Evolutionary conservation across 1,140 invertebrate genomes (phyloP).

Genomic region (Thrips palmi): DNA sequence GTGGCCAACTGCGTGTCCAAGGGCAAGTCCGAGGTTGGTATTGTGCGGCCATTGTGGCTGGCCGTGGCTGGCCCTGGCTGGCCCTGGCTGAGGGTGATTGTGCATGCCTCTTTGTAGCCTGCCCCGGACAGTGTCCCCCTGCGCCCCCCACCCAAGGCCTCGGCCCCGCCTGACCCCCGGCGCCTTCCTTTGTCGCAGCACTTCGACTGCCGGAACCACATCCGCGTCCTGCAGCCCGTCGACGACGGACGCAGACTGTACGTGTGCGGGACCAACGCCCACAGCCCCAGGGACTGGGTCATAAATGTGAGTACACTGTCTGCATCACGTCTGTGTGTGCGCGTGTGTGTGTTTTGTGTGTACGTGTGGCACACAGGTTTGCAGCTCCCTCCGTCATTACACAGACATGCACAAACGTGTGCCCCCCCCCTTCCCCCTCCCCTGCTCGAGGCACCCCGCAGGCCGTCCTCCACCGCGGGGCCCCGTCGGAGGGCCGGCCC

Average conservation of each 20-base stretch:
- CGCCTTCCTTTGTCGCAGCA: slow-evolving; percentile 36
- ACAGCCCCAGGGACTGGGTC: slow-evolving; percentile 80
- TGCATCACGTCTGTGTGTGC: too few relatives aligned
- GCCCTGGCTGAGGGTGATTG: slow-evolving; percentile 10
- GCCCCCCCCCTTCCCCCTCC: too few relatives aligned
- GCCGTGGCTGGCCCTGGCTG: too few relatives aligned
- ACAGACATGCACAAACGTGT: too few relatives aligned
- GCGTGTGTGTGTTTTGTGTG: too few relatives aligned
- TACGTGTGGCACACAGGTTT: too few relatives aligned
- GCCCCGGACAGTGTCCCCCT: slow-evolving; percentile 16
- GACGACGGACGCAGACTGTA: slow-evolving; percentile 66
- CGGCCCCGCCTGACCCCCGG: slow-evolving; percentile 17
- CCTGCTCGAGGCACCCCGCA: too few relatives aligned
- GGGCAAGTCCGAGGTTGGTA: slow-evolving; percentile 63
- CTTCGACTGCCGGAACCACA: slow-evolving; percentile 82
- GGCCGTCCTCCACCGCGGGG: too few relatives aligned
- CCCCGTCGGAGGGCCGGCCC: too few relatives aligned
- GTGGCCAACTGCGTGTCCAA: slow-evolving; percentile 62
- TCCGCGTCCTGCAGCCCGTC: slow-evolving; percentile 77
- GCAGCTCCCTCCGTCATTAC: too few relatives aligned
- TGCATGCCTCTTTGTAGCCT: slow-evolving; percentile 14
- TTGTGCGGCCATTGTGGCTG: slow-evolving; percentile 10
- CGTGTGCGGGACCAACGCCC: slow-evolving; percentile 80
- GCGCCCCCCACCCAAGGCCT: slow-evolving; percentile 18
- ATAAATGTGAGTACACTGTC: slow-evolving; percentile 59